Evolutionary conservation across 2,797 vertebrate species (phyloP).

Genomic region (Zenarchopterus dispar): DNA sequence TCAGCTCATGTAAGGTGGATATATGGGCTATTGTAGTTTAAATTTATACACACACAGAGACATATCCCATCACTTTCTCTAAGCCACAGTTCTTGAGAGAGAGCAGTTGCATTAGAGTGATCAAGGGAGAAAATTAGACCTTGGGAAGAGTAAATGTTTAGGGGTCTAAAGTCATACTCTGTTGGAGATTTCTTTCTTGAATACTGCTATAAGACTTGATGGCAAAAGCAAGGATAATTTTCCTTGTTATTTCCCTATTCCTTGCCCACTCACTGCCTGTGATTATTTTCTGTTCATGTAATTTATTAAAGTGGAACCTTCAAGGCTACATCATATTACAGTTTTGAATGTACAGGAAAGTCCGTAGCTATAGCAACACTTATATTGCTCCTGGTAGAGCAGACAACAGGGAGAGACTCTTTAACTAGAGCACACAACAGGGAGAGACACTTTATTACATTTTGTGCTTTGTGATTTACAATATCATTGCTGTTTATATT

Average conservation of each 20-base stretch:
- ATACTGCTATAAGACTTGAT: conserved; percentile 42
- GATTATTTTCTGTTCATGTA: conserved; percentile 58
- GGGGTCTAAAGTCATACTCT: conserved; percentile 66
- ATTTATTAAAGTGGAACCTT: conserved; percentile 77
- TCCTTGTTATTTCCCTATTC: conserved; percentile 45
- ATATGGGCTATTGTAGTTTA: conserved; percentile 37
- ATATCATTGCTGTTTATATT: conserved; percentile 63
- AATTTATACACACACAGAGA: conserved; percentile 33
- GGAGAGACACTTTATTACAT: conserved; percentile 75
- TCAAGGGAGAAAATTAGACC: conserved; percentile 69
- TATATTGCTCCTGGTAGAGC: conserved; percentile 73
- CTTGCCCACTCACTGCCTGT: conserved; percentile 40
- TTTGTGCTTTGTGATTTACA: conserved; percentile 69
- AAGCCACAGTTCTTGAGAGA: conserved; percentile 61
- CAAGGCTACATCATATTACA: conserved; percentile 61
- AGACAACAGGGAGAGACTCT: conserved; percentile 73
- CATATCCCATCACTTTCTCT: conserved; percentile 55
- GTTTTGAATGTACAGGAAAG: conserved; percentile 61
- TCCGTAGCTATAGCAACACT: conserved; percentile 75
- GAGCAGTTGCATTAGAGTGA: conserved; percentile 57
- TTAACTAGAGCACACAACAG: conserved; percentile 77
- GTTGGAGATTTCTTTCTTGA: conserved; percentile 39
- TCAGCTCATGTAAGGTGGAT: conserved; percentile 67
- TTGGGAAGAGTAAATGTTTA: conserved; percentile 73
- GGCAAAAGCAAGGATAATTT: conserved; percentile 29